A percentile compares a stretch with the other conserved stretches of the same genome.
Conservation (phyloP, 2,888 invertebrate genomes). For the Diplazon laetatorius region DNA sequence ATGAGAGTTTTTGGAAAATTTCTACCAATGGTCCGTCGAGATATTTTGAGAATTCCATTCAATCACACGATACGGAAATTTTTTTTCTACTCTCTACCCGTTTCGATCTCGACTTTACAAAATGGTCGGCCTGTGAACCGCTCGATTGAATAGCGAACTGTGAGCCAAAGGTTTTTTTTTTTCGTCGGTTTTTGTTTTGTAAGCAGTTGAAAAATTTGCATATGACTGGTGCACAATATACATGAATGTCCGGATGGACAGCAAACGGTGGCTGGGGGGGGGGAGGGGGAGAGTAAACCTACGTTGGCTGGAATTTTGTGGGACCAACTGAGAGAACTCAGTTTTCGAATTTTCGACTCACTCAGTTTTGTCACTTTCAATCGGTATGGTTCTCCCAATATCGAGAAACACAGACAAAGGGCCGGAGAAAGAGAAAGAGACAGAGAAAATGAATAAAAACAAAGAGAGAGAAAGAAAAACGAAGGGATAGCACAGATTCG, state of each 20-base stretch:
- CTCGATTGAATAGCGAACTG: conserved; percentile 5
- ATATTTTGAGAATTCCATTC: no score
- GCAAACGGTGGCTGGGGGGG: background rate
- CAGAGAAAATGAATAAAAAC: conserved; percentile 27
- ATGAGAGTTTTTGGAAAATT: no score
- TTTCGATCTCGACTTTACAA: conserved; percentile 18
- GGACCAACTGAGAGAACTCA: conserved; percentile 14
- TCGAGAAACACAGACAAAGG: background rate
- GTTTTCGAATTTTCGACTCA: conserved; percentile 16
- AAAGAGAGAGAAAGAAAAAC: no score
- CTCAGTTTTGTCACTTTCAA: conserved; percentile 1
- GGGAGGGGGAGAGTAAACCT: conserved; percentile 2
- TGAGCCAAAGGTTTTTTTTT: background rate
- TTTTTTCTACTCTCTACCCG: no score
- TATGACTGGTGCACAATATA: conserved; percentile 17
- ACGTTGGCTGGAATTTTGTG: conserved; percentile 26
- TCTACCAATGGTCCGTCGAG: no score
- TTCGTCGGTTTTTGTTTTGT: conserved; percentile 9
- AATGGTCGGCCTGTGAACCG: conserved; percentile 21
- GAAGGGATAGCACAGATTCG: no score
- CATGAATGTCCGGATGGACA: conserved; percentile 19
- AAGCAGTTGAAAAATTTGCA: conserved; percentile 27
- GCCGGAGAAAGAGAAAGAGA: background rate
- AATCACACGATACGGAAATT: no score
- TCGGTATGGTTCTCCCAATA: conserved; percentile 7